These are phyloP conservation scores for Peucedramus taeniatus DNA, from an alignment of 2,113 vertebrate genomes.

Conservation along the genomic window DNA sequence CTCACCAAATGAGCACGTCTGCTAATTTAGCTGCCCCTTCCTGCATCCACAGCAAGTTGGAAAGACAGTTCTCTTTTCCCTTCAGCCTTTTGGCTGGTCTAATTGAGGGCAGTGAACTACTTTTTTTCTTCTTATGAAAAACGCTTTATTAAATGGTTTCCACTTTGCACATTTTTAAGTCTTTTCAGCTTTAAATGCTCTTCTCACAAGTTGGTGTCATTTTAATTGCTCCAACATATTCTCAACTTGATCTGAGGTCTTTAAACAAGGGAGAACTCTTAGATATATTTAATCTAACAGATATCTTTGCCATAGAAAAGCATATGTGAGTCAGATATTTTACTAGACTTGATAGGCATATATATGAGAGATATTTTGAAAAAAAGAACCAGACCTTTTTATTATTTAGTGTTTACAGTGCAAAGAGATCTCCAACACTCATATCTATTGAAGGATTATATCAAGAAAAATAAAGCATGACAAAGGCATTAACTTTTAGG, in stretches of 20 bases:
- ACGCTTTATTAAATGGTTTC: background rate
- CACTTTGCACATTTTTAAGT: background rate
- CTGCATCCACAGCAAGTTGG: background rate
- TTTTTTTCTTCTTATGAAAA: conserved; percentile 13
- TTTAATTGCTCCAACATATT: background rate
- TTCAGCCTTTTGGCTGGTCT: background rate
- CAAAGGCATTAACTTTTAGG: background rate
- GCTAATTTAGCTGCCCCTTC: conserved; percentile 16
- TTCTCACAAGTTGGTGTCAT: background rate
- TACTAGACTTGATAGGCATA: background rate
- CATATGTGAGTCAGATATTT: background rate
- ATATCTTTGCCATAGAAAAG: background rate
- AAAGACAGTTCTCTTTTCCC: conserved; percentile 3
- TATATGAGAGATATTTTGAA: background rate
- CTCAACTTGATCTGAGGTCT: background rate
- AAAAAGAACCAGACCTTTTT: background rate
- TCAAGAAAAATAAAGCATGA: background rate
- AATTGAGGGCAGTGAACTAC: conserved; percentile 31
- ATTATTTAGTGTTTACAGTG: background rate
- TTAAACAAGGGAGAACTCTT: background rate
- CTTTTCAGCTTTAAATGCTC: background rate
- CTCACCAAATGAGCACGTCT: background rate
- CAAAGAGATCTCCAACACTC: background rate
- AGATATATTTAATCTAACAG: background rate
- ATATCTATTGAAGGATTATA: background rate